Evolutionary conservation across 2,888 invertebrate species (phyloP), one percentile per base, ranked within the genome.

Genomic region (Cotesia congregata): DNA sequence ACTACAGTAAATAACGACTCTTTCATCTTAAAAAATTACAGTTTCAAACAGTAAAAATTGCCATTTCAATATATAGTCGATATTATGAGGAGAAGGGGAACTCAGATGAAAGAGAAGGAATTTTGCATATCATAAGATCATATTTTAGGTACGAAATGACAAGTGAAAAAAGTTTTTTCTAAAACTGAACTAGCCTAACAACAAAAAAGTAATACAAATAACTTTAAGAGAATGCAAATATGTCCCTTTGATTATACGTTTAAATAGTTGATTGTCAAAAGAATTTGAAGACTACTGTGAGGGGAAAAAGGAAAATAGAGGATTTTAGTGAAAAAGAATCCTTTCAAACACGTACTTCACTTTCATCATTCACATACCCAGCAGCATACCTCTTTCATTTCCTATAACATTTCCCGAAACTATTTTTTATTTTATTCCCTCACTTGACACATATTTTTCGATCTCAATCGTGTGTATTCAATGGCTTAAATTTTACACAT

Each of bases 401-500:
- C 50, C 50, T 50, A 12, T 50, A 50, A 50, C 12, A 50, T 50
- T 50, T 50, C 50, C 50, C 12, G 12, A 7, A 50, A 50, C 50
- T 50, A 50, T 50, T 50, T 50, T 50, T 12, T 50, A 50, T 50
- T 50, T 50, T 50, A 30, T 30, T 50, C 12, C 9, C 12, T 50
- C 50, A 50, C 50, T 50, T 50, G 3, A 50, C 50, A 50, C 50
- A 50, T 50, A 50, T 50, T 50, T 50, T 50, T 50, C 50, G 50
- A 50, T 50, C 50, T 50, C 50, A 50, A 50, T 50, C 50, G 50
- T 50, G 50, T 50, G 50, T 50, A 50, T 50, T 50, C 50, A 50
- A 50, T 50, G 50, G 50, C 12, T 50, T 50, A 12, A 50, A 50
- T 50, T 50, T 50, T 50, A 50, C 12, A 50, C 50, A 50, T 50